Evolutionary conservation across 2,888 invertebrate species (phyloP).

Genomic region (Rhamnusium bicolor): DNA sequence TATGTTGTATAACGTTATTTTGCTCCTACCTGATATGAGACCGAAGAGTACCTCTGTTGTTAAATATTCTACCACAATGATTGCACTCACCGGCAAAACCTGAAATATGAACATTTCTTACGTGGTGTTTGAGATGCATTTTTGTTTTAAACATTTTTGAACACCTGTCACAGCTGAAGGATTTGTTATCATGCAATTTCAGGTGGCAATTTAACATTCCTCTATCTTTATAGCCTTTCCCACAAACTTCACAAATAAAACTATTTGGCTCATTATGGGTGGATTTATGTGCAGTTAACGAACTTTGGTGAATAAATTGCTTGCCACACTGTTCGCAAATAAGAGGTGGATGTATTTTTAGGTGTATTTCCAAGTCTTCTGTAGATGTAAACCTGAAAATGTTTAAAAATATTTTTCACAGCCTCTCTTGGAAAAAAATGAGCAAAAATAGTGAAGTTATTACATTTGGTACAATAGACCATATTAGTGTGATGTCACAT

Average conservation of each 20-base stretch:
- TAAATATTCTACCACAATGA: conserved; percentile 32
- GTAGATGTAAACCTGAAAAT: conserved; percentile 1
- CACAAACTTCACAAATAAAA: conserved; percentile 45
- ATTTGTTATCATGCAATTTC: conserved; percentile 34
- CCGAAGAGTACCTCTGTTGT: conserved; percentile 36
- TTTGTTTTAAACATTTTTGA: conserved; percentile 18
- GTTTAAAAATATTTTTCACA: too few relatives aligned
- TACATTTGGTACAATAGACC: too few relatives aligned
- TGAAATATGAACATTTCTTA: not conserved
- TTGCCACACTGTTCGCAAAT: conserved; percentile 1
- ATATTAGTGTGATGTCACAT: too few relatives aligned
- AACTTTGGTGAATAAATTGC: not conserved
- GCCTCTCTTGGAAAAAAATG: too few relatives aligned
- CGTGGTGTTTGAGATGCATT: not conserved
- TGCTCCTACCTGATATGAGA: conserved; percentile 45
- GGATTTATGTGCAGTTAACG: not conserved
- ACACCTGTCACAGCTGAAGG: conserved; percentile 26
- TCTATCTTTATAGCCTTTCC: conserved; percentile 34
- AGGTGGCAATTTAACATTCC: conserved; percentile 37
- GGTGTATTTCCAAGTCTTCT: not conserved
- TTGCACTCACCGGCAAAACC: not conserved
- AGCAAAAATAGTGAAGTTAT: too few relatives aligned
- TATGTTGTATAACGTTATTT: not conserved
- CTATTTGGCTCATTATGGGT: conserved; percentile 27
- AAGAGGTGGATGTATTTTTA: not conserved